Evolutionary conservation across 2,888 invertebrate species (phyloP), one percentile per base, ranked within the genome.

Genomic region (Synanthedon vespiformis): DNA sequence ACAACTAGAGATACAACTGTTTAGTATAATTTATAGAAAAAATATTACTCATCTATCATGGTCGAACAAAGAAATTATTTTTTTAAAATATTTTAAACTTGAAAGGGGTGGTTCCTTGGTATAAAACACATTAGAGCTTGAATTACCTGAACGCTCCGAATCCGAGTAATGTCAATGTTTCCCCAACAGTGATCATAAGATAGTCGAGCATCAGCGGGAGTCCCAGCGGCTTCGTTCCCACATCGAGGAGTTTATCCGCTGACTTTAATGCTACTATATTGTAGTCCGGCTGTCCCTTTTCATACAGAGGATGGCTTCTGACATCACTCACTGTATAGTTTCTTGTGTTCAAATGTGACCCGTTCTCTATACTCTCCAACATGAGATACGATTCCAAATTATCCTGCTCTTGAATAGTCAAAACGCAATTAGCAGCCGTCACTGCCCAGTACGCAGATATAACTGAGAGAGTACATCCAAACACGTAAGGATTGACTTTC

Each of bases 401-500:
- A 54, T 82, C 77, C 40, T 74, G 67, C 56, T 83, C 80, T 55
- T 83, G 80, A 16, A 82, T 69, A 1, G 80, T 67, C 53, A 80
- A 77, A 40, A 84, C 66, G 57, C 84, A 85, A 56, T 81, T 83
- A 12, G 84, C 85, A 0, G 84, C 76, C 2, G 85, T 84, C 51
- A 85, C 54, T 18, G 71, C 64, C 79, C 84, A 84, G 53, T 62
- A 61, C 10, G 61, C 57, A 12, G 68, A 64, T 14, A 86, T 57
- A n/a, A 75, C 64, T 2, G 81, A 78, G 47, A 80, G 62, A 2
- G 72, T 74, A 58, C 85, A 86, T 2, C 81, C 83, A 55, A 82
- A 82, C 22, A 66, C 72, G 1, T 64, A 66, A 3, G 76, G 73
- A 18, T 64, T 70, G 22, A 74, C 49, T 56, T 74, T 77, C 34